These are phyloP conservation scores for Hemibagrus wyckioides DNA, from an alignment of 2,113 vertebrate genomes.

Conservation along the genomic window DNA sequence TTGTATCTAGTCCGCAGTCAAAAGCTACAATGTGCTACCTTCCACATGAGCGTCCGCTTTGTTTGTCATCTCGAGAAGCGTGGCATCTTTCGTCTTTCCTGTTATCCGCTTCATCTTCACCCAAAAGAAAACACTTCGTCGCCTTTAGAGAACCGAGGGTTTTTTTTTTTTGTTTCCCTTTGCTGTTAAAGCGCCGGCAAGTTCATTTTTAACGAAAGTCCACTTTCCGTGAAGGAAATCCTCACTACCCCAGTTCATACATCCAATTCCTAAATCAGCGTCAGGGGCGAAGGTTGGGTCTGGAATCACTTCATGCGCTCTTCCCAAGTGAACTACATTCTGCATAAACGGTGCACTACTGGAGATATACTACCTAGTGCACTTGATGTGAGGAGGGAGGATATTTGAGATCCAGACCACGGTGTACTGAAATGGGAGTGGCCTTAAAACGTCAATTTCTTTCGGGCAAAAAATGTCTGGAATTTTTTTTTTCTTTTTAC, in stretches of 20 bases:
- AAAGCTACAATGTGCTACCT: slow-evolving; percentile 58
- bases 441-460: background rate
- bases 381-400: background rate
- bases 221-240: background rate
- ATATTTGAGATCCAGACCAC: background rate
- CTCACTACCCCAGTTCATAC: background rate
- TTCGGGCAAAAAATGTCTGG: background rate
- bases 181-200: background rate
- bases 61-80: slow-evolving; percentile 73
- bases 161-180: background rate
- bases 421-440: background rate
- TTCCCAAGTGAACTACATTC: background rate
- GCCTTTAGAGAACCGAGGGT: background rate
- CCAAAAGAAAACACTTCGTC: background rate
- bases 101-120: slow-evolving; percentile 72
- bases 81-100: slow-evolving; percentile 72
- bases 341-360: background rate
- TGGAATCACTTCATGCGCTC: background rate
- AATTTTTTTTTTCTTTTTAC: background rate
- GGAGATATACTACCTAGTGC: background rate
- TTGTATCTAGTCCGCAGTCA: background rate
- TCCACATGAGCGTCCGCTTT: slow-evolving; percentile 57
- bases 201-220: background rate
- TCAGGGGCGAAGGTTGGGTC: background rate
- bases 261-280: background rate